Conservation (phyloP, 2,113 vertebrate genomes). For the Eublepharis macularius region DNA sequence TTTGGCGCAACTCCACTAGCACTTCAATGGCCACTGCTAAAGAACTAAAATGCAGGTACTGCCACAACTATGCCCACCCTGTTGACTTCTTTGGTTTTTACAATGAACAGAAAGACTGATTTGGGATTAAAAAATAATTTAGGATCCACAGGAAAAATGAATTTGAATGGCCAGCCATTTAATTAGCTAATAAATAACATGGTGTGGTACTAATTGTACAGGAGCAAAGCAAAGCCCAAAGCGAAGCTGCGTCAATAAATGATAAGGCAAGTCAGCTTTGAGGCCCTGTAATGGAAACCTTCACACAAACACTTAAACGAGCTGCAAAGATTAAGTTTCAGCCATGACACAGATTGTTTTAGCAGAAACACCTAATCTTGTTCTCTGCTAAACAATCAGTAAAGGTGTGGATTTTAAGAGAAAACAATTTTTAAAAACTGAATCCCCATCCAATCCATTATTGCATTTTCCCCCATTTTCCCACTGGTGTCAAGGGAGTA, state of each 20-base stretch:
- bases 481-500: too few species aligned
- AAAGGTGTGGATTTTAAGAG: too few species aligned
- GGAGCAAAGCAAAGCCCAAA: slow-evolving; percentile 28
- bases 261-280: slow-evolving; percentile 29
- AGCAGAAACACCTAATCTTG: slow-evolving; percentile 29
- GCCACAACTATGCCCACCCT: slow-evolving; percentile 26
- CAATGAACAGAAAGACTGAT: slow-evolving; percentile 40
- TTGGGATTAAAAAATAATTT: slow-evolving; percentile 56
- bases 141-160: slow-evolving; percentile 49
- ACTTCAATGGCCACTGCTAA: slow-evolving; percentile 47
- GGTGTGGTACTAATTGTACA: slow-evolving; percentile 39
- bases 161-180: slow-evolving; percentile 50
- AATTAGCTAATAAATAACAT: slow-evolving; percentile 68
- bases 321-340: slow-evolving; percentile 22
- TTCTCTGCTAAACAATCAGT: background rate
- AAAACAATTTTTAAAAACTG: too few species aligned
- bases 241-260: slow-evolving; percentile 44
- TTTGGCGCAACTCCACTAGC: slow-evolving; percentile 58
- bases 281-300: slow-evolving; percentile 30
- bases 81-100: slow-evolving; percentile 54
- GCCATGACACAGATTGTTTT: slow-evolving; percentile 15
- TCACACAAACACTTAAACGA: background rate
- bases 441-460: too few species aligned
- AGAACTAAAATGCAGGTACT: slow-evolving; percentile 34
- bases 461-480: too few species aligned